Conservation (phyloP, 2,113 vertebrate genomes). For the Diphyllodes magnificus region DNA sequence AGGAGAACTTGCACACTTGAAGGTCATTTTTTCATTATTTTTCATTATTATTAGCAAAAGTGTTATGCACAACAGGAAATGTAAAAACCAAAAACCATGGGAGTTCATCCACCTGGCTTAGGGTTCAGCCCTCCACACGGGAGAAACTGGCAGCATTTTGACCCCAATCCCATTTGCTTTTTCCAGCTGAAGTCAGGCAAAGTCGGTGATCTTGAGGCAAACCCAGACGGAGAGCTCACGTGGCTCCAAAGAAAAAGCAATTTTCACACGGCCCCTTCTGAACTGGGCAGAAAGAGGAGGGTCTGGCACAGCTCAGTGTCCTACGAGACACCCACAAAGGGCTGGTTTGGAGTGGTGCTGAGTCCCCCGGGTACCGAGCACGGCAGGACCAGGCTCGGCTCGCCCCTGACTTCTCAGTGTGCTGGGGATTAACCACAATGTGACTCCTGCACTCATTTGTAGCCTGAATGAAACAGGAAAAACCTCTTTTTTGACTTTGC, state of each 20-base stretch:
- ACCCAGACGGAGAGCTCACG: neutral
- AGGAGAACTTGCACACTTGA: neutral
- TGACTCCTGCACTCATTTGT: conserved; percentile 12
- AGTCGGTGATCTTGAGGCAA: neutral
- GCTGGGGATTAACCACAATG: conserved; percentile 17
- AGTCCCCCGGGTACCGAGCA: neutral
- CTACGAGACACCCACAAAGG: neutral
- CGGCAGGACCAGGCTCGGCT: conserved; percentile 3
- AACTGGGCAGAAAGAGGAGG: neutral
- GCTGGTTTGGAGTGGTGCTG: neutral
- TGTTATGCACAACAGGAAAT: fast-evolving
- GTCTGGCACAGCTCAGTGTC: neutral
- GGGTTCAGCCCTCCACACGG: neutral
- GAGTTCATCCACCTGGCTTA: neutral
- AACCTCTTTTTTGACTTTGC: conserved; percentile 16
- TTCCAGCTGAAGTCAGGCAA: neutral
- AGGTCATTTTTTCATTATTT: neutral
- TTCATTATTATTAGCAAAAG: neutral
- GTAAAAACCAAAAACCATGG: neutral
- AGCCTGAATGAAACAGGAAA: conserved; percentile 49
- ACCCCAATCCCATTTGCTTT: neutral
- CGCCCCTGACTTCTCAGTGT: conserved; percentile 14
- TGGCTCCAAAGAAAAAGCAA: neutral
- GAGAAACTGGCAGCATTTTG: neutral
- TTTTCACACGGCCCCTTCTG: neutral